phyloP scores from a whole-genome alignment of 2,113 vertebrate species.

The Ailurus styani region DNA sequence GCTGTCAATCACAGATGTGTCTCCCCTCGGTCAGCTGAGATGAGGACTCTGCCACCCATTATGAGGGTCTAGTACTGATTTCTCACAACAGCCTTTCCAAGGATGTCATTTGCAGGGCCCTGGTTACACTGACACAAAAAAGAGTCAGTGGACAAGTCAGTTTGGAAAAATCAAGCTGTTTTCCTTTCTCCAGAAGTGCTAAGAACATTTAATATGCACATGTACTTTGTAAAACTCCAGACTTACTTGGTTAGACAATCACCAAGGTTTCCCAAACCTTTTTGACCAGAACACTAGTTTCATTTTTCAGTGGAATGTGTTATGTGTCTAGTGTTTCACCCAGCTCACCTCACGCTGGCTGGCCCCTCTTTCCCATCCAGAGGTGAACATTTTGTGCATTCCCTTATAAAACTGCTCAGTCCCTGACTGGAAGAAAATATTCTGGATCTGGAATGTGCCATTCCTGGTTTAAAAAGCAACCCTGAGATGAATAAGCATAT shows the following conservation, averaged over 20 bases:
- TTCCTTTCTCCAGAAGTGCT: not conserved
- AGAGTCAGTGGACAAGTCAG: not conserved
- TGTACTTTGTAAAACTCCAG: not conserved
- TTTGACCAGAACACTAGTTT: not conserved
- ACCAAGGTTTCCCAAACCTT: not conserved
- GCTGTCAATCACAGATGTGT: not conserved
- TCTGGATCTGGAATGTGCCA: not conserved
- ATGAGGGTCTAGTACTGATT: not conserved
- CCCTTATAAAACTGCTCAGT: not conserved
- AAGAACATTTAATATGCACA: not conserved
- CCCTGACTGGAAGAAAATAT: not conserved
- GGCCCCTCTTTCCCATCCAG: not conserved
- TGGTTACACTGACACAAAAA: not conserved
- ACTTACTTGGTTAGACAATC: not conserved
- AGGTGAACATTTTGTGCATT: not conserved
- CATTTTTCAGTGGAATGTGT: not conserved
- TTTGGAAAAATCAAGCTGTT: conserved; percentile 25
- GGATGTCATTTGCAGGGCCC: not conserved
- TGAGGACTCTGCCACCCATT: not conserved
- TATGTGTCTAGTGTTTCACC: not conserved
- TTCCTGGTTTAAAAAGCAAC: conserved; percentile 15
- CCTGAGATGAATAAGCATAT: not conserved
- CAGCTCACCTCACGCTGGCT: not conserved
- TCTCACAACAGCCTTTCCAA: not conserved
- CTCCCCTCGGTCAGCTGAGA: not conserved